A percentile compares a stretch with the other conserved stretches of the same genome.
Conservation (phyloP, 2,113 vertebrate genomes). For the Emydocephalus ijimae region DNA sequence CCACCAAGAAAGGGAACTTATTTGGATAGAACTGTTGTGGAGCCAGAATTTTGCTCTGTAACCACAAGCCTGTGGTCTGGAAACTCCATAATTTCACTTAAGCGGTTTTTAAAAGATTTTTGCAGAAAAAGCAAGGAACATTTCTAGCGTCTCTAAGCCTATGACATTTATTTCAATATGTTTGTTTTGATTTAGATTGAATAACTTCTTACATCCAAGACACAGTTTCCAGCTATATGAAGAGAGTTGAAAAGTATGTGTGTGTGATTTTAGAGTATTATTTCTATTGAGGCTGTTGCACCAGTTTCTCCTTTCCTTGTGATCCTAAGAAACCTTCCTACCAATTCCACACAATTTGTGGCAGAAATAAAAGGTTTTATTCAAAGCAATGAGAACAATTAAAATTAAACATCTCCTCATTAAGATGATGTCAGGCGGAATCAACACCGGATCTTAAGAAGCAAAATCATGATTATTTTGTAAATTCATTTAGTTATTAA, state of each 20-base stretch:
- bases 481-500: not conserved
- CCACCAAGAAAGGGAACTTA: not conserved
- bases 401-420: not conserved
- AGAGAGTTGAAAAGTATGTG: not conserved
- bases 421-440: not conserved
- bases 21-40: not conserved
- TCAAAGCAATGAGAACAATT: not conserved
- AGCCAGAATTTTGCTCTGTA: not conserved
- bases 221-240: not conserved
- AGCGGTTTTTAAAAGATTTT: not conserved
- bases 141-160: not conserved
- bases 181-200: not conserved
- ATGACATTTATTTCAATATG: not conserved
- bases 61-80: not conserved
- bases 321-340: not conserved
- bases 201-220: not conserved
- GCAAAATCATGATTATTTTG: no score
- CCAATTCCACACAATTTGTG: not conserved
- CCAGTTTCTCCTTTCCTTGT: not conserved
- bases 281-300: not conserved
- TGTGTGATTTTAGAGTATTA: not conserved
- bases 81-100: not conserved
- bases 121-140: not conserved
- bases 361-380: not conserved
- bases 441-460: not conserved